These are phyloP conservation scores for Aphaenogaster floridana DNA, from an alignment of 1,140 invertebrate species.

Conservation along the genomic window DNA sequence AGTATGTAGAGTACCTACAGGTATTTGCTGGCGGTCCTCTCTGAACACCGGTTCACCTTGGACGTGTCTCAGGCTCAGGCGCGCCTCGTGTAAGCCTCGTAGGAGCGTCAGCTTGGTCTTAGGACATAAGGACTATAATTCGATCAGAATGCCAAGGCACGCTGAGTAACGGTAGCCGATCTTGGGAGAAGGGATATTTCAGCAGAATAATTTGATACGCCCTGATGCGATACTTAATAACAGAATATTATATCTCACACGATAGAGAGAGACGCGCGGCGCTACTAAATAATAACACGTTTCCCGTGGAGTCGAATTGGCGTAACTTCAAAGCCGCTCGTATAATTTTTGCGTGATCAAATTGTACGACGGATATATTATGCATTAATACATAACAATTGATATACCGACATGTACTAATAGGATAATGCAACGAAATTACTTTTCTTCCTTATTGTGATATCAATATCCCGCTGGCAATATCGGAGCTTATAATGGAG, in stretches of 20 bases:
- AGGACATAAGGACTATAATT: conserved; percentile 62
- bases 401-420: neutral
- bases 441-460: neutral
- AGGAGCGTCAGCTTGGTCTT: conserved; percentile 62
- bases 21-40: conserved; percentile 74
- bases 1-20: conserved; percentile 75
- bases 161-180: conserved; percentile 59
- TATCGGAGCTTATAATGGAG: neutral
- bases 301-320: neutral
- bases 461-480: neutral
- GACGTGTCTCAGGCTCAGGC: conserved; percentile 78
- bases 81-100: conserved; percentile 64
- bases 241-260: conserved; percentile 50
- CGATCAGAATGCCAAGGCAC: conserved; percentile 54
- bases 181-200: conserved; percentile 37
- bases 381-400: neutral
- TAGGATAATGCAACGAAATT: neutral
- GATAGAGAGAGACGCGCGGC: neutral
- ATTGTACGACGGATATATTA: neutral
- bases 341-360: conserved; percentile 11
- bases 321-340: neutral
- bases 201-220: conserved; percentile 26
- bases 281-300: conserved; percentile 52
- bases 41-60: conserved; percentile 84
- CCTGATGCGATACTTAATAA: conserved; percentile 35